These are phyloP conservation scores for Biston betularia DNA, from an alignment of 2,888 invertebrate genomes.

Conservation along the genomic window DNA sequence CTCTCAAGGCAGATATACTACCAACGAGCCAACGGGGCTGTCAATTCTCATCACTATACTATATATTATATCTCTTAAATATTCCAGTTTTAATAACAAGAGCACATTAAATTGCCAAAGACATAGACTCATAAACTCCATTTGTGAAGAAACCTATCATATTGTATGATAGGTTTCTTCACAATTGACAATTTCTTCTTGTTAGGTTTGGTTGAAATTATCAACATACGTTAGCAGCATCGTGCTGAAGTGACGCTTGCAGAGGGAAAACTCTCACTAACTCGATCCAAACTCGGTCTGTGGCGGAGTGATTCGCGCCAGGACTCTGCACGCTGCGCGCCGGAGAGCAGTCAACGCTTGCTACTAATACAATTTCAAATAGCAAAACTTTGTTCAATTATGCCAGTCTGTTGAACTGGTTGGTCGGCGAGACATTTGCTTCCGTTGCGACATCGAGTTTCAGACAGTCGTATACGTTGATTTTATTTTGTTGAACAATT, in stretches of 20 bases:
- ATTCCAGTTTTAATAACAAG: too few relatives aligned
- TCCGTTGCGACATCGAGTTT: not conserved
- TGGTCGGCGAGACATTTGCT: conserved; percentile 1
- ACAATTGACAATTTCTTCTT: not conserved
- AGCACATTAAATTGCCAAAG: too few relatives aligned
- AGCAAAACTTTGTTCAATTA: conserved; percentile 9
- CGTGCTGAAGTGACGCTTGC: not conserved
- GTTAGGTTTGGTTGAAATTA: not conserved
- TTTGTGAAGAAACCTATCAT: too few relatives aligned
- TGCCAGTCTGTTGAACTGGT: conserved; percentile 1
- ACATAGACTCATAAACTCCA: too few relatives aligned
- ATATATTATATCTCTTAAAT: too few relatives aligned
- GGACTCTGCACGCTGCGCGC: not conserved
- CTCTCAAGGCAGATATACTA: too few relatives aligned
- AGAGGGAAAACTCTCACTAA: not conserved
- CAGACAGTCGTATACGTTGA: not conserved
- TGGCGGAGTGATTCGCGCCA: not conserved
- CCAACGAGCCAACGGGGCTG: too few relatives aligned
- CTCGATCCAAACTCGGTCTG: conserved; percentile 5
- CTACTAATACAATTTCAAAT: conserved; percentile 12
- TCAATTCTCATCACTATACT: too few relatives aligned
- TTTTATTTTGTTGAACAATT: not conserved
- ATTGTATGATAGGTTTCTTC: too few relatives aligned
- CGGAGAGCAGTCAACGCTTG: conserved; percentile 5
- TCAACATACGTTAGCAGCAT: not conserved